These are phyloP conservation scores for Desoria tigrina DNA, from an alignment of 2,888 invertebrate genomes.

Conservation along the genomic window DNA sequence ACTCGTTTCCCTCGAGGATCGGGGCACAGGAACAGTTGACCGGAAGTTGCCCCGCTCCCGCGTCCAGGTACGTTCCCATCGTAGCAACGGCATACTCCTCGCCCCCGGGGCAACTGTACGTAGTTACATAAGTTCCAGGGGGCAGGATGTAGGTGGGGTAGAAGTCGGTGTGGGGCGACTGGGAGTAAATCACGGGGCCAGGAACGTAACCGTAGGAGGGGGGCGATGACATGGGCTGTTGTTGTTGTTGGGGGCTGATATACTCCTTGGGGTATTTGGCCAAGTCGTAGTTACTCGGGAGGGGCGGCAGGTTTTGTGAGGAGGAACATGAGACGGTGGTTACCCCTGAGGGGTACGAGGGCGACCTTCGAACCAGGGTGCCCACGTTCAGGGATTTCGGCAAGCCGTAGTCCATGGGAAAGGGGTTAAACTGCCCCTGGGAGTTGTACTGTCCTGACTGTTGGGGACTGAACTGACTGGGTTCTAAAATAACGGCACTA, in stretches of 20 bases:
- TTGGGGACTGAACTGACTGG: conserved; percentile 21
- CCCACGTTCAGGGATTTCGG: conserved; percentile 61
- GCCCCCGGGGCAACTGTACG: conserved; percentile 38
- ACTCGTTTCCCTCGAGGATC: conserved; percentile 43
- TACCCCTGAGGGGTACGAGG: conserved; percentile 37
- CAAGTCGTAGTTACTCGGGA: conserved; percentile 51
- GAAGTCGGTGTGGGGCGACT: conserved; percentile 20
- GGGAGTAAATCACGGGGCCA: conserved; percentile 14
- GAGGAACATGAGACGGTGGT: not conserved
- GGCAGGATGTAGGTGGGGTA: conserved; percentile 45
- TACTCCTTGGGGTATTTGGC: conserved; percentile 53
- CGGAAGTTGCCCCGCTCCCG: conserved; percentile 16
- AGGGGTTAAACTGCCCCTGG: conserved; percentile 56
- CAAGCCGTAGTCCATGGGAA: conserved; percentile 74
- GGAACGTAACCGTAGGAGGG: conserved; percentile 36
- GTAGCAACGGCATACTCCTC: conserved; percentile 40
- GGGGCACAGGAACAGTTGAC: conserved; percentile 35
- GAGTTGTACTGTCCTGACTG: too few species aligned
- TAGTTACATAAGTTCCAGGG: conserved; percentile 42
- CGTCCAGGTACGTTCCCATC: conserved; percentile 32
- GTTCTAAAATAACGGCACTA: conserved; percentile 41
- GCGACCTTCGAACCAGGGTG: conserved; percentile 45
- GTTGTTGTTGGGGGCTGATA: conserved; percentile 45
- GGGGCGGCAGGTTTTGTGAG: not conserved
- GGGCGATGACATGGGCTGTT: conserved; percentile 19